Base-by-base conservation (phyloP, 2,888 invertebrate genomes). In the Campoplex nolae region DNA sequence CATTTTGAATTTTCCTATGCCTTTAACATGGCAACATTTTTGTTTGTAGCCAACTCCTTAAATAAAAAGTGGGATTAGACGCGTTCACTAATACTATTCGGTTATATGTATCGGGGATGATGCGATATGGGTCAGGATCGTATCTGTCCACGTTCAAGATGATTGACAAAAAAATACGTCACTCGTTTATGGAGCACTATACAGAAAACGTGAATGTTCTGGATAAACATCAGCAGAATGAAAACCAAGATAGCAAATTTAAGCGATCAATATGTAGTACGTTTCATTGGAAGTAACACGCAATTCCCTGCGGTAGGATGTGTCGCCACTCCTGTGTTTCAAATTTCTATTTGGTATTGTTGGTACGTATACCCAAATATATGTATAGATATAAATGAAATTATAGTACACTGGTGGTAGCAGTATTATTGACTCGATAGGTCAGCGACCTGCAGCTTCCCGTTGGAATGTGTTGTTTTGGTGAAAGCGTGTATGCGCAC, bases 271-370 rank as follows among this genome's bases (percentile, higher is more conserved):
- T 81, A 67, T 67, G 68, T 35, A 75, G 45, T 75, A 67, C 56
- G 74, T 74, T 74, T 42, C 42, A 42, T 42, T 7, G 8, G 13
- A 45, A 45, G 45, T 45, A 45, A 45, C 45, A 45, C 45, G 45
- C 13, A 13, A 45, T 45, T 67, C 18, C 51, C 35, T 16, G 32
- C 28, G 62, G 32, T 38, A 38, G 48, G 54, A 56, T 48, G 76
- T 67, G 38, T n/a, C 48, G 45, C n/a, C 65, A 1, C 13, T 65
- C n/a, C 54, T 6, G 48, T 38, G 54, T 67, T 84, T 67, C 56
- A 48, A 84, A 84, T 84, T 83, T 58, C 78, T 56, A 74, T 79
- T 74, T 74, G 38, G 68, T 48, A 79, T 67, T 74, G 79, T 56
- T 45, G 68, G 68, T 58, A 73, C 38, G n/a, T 23, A 23, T 23